Evolutionary conservation across 2,113 vertebrate species (phyloP), one percentile per base, ranked within the genome.

Genomic region (Taurulus bubalis): DNA sequence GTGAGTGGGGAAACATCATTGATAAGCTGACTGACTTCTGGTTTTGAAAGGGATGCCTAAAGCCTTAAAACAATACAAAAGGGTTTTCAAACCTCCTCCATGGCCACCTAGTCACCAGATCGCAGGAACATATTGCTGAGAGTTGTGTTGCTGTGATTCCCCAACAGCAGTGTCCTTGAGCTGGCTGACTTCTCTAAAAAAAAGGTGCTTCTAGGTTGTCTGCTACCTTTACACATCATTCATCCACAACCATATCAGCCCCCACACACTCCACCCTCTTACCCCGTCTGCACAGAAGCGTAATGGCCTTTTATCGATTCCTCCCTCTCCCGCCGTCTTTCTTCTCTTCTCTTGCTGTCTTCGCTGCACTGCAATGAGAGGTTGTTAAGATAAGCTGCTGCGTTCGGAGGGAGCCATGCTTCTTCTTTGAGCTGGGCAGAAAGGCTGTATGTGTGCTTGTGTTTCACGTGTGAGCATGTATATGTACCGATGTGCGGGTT

Each of bases 271-370:
- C 84, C 82, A 68, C 79, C 75, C 82, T 28, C 73, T 65, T 68
- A 85, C 60, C 84, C 71, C 64, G 1, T 75, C 86, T 76, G 84
- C 90, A 83, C 82, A 85, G 82, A 87, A 71, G 87, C 77, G 45
- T 93, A 94, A 93, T 92, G 84, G 89, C 83, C 75, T 94, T 93
- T 93, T 91, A 95, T 95, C 65, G 93, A 94, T 93, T 93, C 72
- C 67, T 71, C 79, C 63, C 68, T 63, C 79, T 82, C 70, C 75
- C 26, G 22, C 58, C 22, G 64, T 79, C 80, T 80, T 84, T 87
- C 80, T 83, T 82, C 77, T 79, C 69, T 75, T 65, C 82, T 83
- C 82, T 81, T 80, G 62, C 85, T 66, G 56, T 75, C 69, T 71
- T 63, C 75, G 71, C 83, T 86, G 79, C 80, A 83, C 84, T 59